Evolutionary conservation across 2,797 vertebrate species (phyloP).

Genomic region (Lemur catta): DNA sequence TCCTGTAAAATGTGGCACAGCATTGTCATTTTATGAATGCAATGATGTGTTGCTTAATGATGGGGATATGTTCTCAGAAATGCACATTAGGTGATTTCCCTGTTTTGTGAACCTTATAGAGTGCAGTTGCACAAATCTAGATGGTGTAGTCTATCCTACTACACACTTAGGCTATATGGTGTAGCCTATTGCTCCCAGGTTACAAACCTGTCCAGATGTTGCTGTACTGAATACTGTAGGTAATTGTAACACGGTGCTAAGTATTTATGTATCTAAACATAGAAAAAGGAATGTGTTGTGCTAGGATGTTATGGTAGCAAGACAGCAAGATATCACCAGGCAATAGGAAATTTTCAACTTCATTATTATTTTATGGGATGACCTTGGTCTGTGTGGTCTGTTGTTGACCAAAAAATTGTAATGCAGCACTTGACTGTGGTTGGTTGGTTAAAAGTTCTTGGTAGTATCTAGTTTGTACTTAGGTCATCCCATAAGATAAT

Average conservation of each 20-base stretch:
- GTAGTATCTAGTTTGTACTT: not conserved
- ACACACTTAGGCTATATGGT: not conserved
- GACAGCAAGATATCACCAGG: not conserved
- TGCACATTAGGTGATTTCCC: not conserved
- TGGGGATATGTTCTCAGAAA: not conserved
- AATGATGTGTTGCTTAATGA: not conserved
- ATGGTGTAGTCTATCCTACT: not conserved
- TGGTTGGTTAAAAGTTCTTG: not conserved
- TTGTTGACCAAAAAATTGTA: not conserved
- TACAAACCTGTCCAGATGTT: not conserved
- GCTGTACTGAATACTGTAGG: not conserved
- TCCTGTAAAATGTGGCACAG: not conserved
- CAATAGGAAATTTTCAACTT: not conserved
- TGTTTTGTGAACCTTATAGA: not conserved
- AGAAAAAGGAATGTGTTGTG: not conserved
- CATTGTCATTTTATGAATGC: not conserved
- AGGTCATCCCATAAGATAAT: too few species aligned
- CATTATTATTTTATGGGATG: not conserved
- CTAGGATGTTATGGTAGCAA: not conserved
- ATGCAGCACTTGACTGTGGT: not conserved
- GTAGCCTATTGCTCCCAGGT: not conserved
- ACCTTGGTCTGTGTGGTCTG: too few species aligned
- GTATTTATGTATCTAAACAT: not conserved
- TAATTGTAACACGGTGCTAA: not conserved
- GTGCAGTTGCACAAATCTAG: not conserved